Conservation (phyloP, 2,797 vertebrate species). For the Leptatherina wallacei region DNA sequence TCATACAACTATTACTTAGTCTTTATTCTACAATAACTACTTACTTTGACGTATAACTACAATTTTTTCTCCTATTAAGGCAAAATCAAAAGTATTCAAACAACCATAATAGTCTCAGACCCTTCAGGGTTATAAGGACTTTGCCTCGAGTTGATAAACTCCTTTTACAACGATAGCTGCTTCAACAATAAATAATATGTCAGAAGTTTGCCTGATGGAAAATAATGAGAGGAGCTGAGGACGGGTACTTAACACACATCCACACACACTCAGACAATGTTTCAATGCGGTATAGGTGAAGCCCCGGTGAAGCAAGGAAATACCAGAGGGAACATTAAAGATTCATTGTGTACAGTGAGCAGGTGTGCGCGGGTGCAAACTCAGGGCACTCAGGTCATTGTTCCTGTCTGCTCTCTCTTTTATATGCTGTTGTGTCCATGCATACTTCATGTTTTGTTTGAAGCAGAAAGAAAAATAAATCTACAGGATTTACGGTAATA, state of each 20-base stretch:
- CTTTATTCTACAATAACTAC: too few species aligned
- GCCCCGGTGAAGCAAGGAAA: conserved; percentile 58
- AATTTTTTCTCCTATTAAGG: too few species aligned
- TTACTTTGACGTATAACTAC: too few species aligned
- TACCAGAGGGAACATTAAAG: conserved; percentile 73
- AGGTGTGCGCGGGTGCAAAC: conserved; percentile 2
- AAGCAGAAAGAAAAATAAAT: conserved; percentile 30
- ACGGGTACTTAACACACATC: conserved; percentile 8
- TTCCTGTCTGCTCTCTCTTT: conserved; percentile 42
- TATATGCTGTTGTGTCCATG: conserved; percentile 4
- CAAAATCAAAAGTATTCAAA: neutral
- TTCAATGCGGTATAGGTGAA: conserved; percentile 60
- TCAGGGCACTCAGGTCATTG: conserved; percentile 12
- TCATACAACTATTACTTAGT: too few species aligned
- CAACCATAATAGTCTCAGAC: neutral
- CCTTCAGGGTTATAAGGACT: neutral
- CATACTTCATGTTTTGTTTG: conserved; percentile 4
- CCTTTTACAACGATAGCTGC: neutral
- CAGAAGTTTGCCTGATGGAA: neutral
- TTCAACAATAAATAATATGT: neutral
- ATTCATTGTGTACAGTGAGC: conserved; percentile 56
- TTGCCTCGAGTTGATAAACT: neutral
- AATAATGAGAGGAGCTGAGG: conserved; percentile 10
- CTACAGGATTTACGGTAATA: conserved; percentile 70
- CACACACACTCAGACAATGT: conserved; percentile 14